Evolutionary conservation across 2,113 vertebrate species (phyloP), one percentile per base, ranked within the genome.

Genomic region (Psittacus erithacus): DNA sequence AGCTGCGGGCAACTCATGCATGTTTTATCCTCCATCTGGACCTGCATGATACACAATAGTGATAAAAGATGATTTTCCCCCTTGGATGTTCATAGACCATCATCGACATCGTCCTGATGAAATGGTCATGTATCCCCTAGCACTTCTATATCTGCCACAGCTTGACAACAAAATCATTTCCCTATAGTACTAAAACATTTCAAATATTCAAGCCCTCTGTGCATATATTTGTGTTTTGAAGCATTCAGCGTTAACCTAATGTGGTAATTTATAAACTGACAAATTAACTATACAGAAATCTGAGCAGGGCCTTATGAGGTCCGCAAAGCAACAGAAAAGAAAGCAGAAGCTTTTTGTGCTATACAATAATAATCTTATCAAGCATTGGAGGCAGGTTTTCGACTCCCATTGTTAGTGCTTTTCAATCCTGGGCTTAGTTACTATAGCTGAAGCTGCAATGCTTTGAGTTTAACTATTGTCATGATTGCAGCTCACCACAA

Each of bases 1-100:
- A 99, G 99, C 99, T 99, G 99, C 98, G 94, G 99, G 99, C 99
- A 98, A 99, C 98, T 99, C 99, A 99, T 99, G 99, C 99, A 99
- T 98, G 98, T 99, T 99, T 99, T 99, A 99, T 99, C 98, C 98
- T 98, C 98, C 98, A 99, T 99, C 98, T 99, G 98, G 98, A 99
- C 98, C 97, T 94, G 97, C 92, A 90, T 92, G 96, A 83, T 98
- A 98, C 98, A 98, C 98, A 98, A 98, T 98, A 98, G 98, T 98
- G 98, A 98, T 98, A 99, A 99, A 99, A 98, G 98, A 98, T 98
- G 96, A 98, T 98, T 98, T 98, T 94, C 97, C 97, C 97, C 97
- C 93, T 98, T 97, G 98, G 96, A 98, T 98, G 98, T 98, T 98
- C 96, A 97, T 96, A 97, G 98, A 96, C 98, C 98, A 97, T 98